Evolutionary conservation across 2,888 invertebrate species (phyloP), one percentile per base, ranked within the genome.

Genomic region (Keiferia lycopersicella): DNA sequence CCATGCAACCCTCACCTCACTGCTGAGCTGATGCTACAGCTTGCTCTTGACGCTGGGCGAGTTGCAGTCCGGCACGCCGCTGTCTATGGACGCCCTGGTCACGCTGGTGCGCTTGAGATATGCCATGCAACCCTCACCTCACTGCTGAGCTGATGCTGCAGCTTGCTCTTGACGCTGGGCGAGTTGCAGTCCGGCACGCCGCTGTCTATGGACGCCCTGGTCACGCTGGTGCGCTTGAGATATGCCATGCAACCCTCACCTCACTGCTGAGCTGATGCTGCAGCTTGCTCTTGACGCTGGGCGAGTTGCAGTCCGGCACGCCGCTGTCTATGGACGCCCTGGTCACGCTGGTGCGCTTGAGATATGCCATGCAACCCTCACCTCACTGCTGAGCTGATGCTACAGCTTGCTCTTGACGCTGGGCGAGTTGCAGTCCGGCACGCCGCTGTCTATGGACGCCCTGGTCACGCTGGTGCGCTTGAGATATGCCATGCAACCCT

Each of bases 1-100:
- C 16, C 48, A 14, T n/a, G 16, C 39, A 4, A 8, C 1, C 2
- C 62, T 69, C 4, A 78, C 78, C 38, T 77, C 69, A 0, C 62
- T 26, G 72, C 80, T 75, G 66, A 71, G 71, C 66, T 80, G 84
- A 6, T 86, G 70, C 71, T 81, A 77, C 65, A 85, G 82, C 68
- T 83, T 84, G 67, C 80, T 82, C 61, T 76, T 75, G 1, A 86
- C 86, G 50, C 79, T 77, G 34, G 87, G 87, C 0, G 87, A 86
- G 72, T 71, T 73, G 30, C 77, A 71, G 75, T 77, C 78, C 38
- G 87, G 87, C 0, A 86, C 85, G 71, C 72, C 73, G 30, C 77
- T 71, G 58, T 62, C 58, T 18, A 66, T 41, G 11, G 59, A 20
- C 39, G 59, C 4, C 14, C 45, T 41, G 57, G 48, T 41, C n/a